Evolutionary conservation across 35 echinoderm and acorn worm genomes (phyloP), one percentile per base, ranked within the genome.

Genomic region (Patiria miniata): DNA sequence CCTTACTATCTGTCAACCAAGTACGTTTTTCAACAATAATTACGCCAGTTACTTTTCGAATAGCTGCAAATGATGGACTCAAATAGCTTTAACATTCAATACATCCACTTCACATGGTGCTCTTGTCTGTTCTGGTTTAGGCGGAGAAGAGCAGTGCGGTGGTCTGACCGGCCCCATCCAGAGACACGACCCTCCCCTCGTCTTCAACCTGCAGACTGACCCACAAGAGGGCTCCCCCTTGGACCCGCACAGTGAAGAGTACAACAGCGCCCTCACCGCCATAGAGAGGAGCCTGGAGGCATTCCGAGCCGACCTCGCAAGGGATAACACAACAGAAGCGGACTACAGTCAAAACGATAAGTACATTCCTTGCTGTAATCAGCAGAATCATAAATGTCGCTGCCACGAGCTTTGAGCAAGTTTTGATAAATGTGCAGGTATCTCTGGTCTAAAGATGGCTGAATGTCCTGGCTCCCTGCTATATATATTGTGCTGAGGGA

Each of bases 311-410:
- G 44, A 82, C 50, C 21, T 82, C 18, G 29, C 21, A 14, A 47
- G 51, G 51, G 80, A 82, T 42, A 82, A 82, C 80, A 82, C 80
- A 19, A 82, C 80, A 2, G 80, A 52, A 1, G 80, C 42, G 1
- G 44, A 82, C 16, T 52, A 51, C 44, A 52, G 51, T 10, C 0
- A 5, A n/a, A 80, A 21, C 26, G 0, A 9, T 0, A 42, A 80
- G 15, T 37, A 12, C 40, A 21, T 26, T 18, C 80, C 44, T 0
- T 82, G 80, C 51, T 82, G 80, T 33, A 52, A 82, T 32, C 32
- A 39, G 1, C n/a, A 82, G 30, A 14, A 82, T 22, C 16, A 50
- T 51, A 28, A 52, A 52, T 82, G 80, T 51, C 44, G 80, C 12
- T 82, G 80, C 51, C 76, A 78, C 33, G 34, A 78, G 42, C 42